These are phyloP conservation scores for Lasioglossum vierecki DNA, from an alignment of 2,888 invertebrate species.

Conservation along the genomic window DNA sequence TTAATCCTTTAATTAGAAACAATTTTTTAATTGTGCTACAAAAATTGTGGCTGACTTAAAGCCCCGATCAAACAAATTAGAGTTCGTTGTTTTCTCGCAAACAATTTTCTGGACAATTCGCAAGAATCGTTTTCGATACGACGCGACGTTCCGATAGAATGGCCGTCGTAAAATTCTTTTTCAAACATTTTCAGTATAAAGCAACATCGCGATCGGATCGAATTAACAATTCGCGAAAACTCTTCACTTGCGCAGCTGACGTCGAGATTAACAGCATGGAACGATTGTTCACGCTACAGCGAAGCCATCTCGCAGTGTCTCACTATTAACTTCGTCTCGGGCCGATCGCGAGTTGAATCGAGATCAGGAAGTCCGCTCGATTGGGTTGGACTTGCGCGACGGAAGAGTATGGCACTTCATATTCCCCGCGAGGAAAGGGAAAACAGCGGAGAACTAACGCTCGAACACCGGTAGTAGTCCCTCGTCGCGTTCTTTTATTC, in stretches of 20 bases:
- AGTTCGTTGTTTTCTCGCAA: neutral
- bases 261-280: conserved; percentile 58
- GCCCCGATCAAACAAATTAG: neutral
- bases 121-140: neutral
- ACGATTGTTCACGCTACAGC: conserved; percentile 42
- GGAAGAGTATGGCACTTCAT: conserved; percentile 82
- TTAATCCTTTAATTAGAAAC: neutral
- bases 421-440: conserved; percentile 65
- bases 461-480: neutral
- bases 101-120: neutral
- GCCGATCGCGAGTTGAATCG: conserved; percentile 55
- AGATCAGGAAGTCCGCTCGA: conserved; percentile 12
- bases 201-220: neutral
- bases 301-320: conserved; percentile 26
- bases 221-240: neutral
- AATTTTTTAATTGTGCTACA: neutral
- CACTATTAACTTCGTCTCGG: conserved; percentile 81
- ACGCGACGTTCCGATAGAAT: too few relatives aligned
- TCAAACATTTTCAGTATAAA: neutral
- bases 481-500: neutral
- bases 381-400: conserved; percentile 1
- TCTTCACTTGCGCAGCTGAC: conserved; percentile 17
- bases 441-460: conserved; percentile 40
- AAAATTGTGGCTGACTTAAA: neutral
- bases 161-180: too few relatives aligned